Conservation (phyloP, 1,140 invertebrate species). For the Andrena cerasifolii region DNA sequence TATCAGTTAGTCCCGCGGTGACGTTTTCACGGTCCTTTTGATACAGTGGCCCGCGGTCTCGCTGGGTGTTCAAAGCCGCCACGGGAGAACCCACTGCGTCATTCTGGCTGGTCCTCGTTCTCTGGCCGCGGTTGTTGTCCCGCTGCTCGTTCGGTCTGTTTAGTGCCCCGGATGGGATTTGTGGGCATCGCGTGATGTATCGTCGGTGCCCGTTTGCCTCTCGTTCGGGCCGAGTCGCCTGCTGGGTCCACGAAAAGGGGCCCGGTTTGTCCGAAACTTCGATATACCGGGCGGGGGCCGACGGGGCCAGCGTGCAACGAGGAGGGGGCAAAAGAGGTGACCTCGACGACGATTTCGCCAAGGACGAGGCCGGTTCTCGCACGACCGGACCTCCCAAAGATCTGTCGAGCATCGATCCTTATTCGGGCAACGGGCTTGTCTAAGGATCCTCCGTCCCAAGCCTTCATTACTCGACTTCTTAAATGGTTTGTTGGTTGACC, state of each 20-base stretch:
- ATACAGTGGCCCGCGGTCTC: conserved; percentile 52
- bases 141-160: conserved; percentile 30
- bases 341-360: conserved; percentile 53
- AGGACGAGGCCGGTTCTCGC: conserved; percentile 55
- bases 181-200: conserved; percentile 73
- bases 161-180: conserved; percentile 62
- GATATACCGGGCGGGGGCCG: background rate
- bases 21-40: conserved; percentile 54
- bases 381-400: conserved; percentile 46
- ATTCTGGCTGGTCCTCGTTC: conserved; percentile 9
- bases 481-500: no score
- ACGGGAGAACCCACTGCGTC: conserved; percentile 25
- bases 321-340: conserved; percentile 8
- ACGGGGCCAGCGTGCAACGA: background rate
- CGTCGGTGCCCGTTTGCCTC: conserved; percentile 57
- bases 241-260: conserved; percentile 69
- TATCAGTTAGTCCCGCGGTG: conserved; percentile 59
- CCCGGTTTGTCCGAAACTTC: conserved; percentile 45
- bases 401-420: conserved; percentile 14
- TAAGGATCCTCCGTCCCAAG: background rate
- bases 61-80: conserved; percentile 49
- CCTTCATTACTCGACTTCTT: no score
- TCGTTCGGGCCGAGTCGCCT: conserved; percentile 56
- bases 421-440: conserved; percentile 9
- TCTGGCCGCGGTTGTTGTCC: conserved; percentile 36